Evolutionary conservation across 2,113 vertebrate genomes (phyloP).

Genomic region (Petrocephalus microphthalmus): DNA sequence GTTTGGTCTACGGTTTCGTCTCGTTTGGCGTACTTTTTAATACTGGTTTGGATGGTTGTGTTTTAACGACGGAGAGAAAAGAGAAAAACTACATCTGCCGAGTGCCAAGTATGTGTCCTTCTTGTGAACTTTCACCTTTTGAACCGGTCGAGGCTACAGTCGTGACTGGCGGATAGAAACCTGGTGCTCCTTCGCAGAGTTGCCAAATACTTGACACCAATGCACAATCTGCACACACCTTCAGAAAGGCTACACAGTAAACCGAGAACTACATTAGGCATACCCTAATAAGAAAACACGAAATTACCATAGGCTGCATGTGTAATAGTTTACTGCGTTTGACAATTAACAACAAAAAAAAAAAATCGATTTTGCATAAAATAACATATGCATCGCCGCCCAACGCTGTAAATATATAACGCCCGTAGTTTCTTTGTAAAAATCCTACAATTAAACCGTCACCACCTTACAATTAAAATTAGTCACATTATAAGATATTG

Average conservation of each 20-base stretch:
- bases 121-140: conserved; percentile 67
- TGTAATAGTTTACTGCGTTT: background rate
- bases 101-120: conserved; percentile 40
- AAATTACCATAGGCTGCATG: background rate
- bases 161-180: conserved; percentile 34
- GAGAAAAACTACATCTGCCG: background rate
- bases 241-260: background rate
- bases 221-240: background rate
- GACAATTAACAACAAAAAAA: background rate
- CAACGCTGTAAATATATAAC: background rate
- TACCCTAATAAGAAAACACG: background rate
- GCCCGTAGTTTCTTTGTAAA: background rate
- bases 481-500: background rate
- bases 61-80: background rate
- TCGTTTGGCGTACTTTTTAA: background rate
- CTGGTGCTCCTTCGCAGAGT: background rate
- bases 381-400: background rate
- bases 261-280: background rate
- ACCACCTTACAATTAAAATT: background rate
- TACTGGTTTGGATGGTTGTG: background rate
- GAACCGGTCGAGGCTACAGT: conserved; percentile 46
- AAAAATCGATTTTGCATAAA: background rate
- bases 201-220: background rate
- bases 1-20: background rate
- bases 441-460: background rate